Evolutionary conservation across 2,888 invertebrate species (phyloP), one percentile per base, ranked within the genome.

Genomic region (Eurytoma adleriae): DNA sequence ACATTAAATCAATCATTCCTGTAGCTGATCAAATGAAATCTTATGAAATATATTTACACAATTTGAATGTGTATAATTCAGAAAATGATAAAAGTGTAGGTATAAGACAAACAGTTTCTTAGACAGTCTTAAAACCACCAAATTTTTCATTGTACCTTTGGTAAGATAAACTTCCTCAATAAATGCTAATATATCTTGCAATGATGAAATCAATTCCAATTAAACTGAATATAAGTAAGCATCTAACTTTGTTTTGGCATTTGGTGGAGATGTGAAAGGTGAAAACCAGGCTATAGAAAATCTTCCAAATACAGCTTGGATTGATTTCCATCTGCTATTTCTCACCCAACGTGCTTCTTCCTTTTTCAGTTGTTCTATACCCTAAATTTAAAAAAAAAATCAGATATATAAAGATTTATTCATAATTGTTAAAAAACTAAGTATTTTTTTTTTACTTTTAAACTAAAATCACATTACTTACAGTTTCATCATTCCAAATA

Each of bases 401-500:
- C 24, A 24, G 2, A 10, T 40, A 10, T 40, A 10, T 40, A 40
- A 1, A 7, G 7, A 10, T 40, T 1, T 40, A 10, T 5, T 10
- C 40, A 10, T 40, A 40, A 40, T 10, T 5, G 7, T 5, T 40
- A 40, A 40, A 30, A 40, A 40, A 10, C 10, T 40, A 40, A 10
- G 24, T 24, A 40, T 10, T 40, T 40, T 40, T 40, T 5, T 40
- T 40, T 7, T 40, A 10, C 7, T 40, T 40, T 50, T 24, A 30
- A 48, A 68, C 14, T 57, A 62, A 7, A 40, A 40, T 10, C n/a
- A 75, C n/a, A 16, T 1, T 62, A 86, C 85, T 91, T 91, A 96
- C 98, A 86, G 99, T 99, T 92, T 99, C 98, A 91, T 99, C 99
- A 88, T 97, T 97, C 95, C 98, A 98, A 89, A 99, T 99, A 40